phyloP scores from a whole-genome alignment of 2,888 invertebrate species.

The Tuta absoluta region DNA sequence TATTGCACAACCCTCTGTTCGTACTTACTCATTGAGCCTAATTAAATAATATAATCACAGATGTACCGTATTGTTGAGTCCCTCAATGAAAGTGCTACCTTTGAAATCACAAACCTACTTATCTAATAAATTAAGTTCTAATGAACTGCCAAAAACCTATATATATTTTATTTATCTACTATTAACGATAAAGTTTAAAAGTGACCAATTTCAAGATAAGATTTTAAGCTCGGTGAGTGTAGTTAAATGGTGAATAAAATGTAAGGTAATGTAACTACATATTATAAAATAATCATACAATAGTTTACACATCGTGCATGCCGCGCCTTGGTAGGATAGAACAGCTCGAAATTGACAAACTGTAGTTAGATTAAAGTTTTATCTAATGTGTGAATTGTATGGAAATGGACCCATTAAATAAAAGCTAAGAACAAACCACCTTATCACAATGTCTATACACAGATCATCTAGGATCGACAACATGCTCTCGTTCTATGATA shows the following conservation, averaged over 20 bases:
- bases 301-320: too few relatives aligned
- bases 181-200: too few relatives aligned
- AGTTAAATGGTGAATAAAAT: too few relatives aligned
- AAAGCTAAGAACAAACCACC: background rate
- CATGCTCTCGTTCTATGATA: conserved; percentile 4
- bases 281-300: too few relatives aligned
- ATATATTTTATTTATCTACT: too few relatives aligned
- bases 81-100: background rate
- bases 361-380: too few relatives aligned
- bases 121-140: background rate
- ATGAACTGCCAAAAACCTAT: background rate
- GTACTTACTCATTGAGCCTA: background rate
- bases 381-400: background rate
- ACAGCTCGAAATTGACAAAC: too few relatives aligned
- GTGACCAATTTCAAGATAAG: too few relatives aligned
- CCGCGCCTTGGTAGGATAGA: too few relatives aligned
- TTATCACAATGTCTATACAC: background rate
- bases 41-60: background rate
- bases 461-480: background rate
- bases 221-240: too few relatives aligned
- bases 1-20: background rate
- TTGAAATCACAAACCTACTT: background rate
- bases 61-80: background rate
- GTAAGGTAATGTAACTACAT: too few relatives aligned
- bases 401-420: background rate